These are phyloP conservation scores for Craterocephalus amniculus DNA, from an alignment of 2,797 vertebrate species.

Conservation along the genomic window DNA sequence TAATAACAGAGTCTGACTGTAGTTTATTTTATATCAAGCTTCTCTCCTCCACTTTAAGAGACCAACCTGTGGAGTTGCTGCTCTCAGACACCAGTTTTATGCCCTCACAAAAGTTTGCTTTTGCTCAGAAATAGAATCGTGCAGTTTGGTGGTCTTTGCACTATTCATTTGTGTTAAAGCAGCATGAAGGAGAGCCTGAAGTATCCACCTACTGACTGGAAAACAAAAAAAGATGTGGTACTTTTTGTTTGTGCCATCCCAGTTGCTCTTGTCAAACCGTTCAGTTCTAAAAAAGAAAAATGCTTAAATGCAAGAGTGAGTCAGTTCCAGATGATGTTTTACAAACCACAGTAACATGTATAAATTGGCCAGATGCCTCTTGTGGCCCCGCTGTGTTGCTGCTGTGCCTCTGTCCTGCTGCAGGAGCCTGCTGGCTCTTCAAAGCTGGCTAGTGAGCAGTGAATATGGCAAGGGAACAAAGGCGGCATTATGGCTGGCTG, in stretches of 20 bases:
- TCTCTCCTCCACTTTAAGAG: background rate
- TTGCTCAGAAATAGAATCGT: background rate
- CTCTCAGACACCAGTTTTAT: constrained; percentile 1
- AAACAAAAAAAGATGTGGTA: constrained; percentile 8
- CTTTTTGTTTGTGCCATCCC: constrained; percentile 18
- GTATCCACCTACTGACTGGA: constrained; percentile 19
- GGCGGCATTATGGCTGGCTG: constrained; percentile 77
- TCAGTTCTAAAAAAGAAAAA: constrained; percentile 24
- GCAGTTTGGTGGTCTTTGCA: constrained; percentile 14
- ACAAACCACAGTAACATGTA: constrained; percentile 56
- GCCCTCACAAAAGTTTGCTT: background rate
- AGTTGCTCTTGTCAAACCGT: constrained; percentile 27
- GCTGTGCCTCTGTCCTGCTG: constrained; percentile 66
- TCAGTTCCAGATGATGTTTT: constrained; percentile 56
- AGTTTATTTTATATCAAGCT: background rate
- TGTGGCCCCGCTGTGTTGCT: constrained; percentile 49
- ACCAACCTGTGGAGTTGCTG: constrained; percentile 55
- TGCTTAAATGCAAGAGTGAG: constrained; percentile 30
- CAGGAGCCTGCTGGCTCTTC: constrained; percentile 76
- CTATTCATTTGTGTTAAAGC: background rate
- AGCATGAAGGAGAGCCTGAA: constrained; percentile 16
- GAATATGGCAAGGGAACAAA: constrained; percentile 82
- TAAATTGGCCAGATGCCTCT: constrained; percentile 58
- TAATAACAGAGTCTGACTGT: background rate
- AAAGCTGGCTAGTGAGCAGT: constrained; percentile 79